Base-by-base conservation (phyloP, 2,888 invertebrate species). In the Liodrosophila aerea region DNA sequence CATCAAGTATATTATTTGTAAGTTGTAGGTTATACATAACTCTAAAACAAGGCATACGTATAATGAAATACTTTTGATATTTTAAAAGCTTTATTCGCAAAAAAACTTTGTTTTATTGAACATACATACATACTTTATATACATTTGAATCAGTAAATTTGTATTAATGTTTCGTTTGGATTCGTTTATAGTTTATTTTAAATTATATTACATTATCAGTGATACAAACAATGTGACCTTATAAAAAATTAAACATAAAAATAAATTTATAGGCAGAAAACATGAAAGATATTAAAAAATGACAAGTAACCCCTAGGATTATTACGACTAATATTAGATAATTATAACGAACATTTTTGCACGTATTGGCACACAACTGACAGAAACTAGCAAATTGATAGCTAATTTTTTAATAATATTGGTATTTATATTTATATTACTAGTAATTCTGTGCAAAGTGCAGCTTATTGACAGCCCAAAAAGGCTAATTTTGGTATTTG, bases 141-240 rank as follows among this genome's bases (percentile, higher is more conserved):
- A 51, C 44, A 47, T 66, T 45, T 59, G 50, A 51, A 50, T 50
- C 50, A 46, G 43, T 44, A 33, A 65, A 53, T 58, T 34, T 40
- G 53, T 54, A 49, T 43, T 31, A 44, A 9, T 43, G n/a, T 7
- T 12, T 3, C 22, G 22, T 29, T 43, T 13, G 9, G 40, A 45
- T 64, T 57, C 15, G 40, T 30, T 56, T 73, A 54, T 43, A 51
- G 49, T 43, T 47, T 47, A 33, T 54, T 76, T 86, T 52, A 43
- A 75, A 63, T 65, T 59, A 40, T 69, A 63, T 62, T 81, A 71
- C 56, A 80, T 69, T 88, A 87, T 89, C 85, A 89, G 89, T 89
- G 89, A 89, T 89, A 89, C 83, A 87, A 89, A 89, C 87, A 88
- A 89, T 88, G 89, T 89, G 89, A 89, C 89, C 89, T 89, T 89